Evolutionary conservation across 2,113 vertebrate species (phyloP), one percentile per base, ranked within the genome.

Genomic region (Corythornis madagascariensis): DNA sequence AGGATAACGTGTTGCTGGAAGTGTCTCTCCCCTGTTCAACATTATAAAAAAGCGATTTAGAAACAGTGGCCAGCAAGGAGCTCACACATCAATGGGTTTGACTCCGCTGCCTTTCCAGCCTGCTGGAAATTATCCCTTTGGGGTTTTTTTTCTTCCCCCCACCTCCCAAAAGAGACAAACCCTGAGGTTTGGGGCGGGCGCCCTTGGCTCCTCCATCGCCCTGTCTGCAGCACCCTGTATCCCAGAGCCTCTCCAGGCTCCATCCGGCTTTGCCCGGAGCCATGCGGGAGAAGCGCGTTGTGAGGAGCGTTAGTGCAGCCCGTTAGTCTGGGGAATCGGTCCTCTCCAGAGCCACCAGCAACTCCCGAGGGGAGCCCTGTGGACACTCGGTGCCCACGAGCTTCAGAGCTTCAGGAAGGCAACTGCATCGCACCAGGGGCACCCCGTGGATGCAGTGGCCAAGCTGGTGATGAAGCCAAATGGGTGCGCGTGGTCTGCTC

Each of bases 11-110:
- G 98, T 98, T 98, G 97, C 98, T 98, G 98, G 98, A 98, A 97
- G 98, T 98, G 98, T 98, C 98, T 99, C 98, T 99, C 99, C 98
- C 99, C 99, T 99, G 98, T 98, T 98, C 98, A 92, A 98, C 97
- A 98, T 98, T 96, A 97, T 98, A 98, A 98, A 98, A 98, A 98
- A 98, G 97, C 95, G 95, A 97, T 99, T 98, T 98, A 98, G 98
- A 97, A 97, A 81, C 90, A 87, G 89, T 94, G 89, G 66, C 96
- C 93, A 96, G 96, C 92, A 95, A 95, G 96, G 93, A 95, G 91
- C 77, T 91, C 94, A 87, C 85, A 82, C 26, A 11, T 79, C 89
- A 86, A 10, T 5, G 56, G 76, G 38, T 59, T 92, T 26, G 5
- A 48, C 83, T 82, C 83, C 6, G 19, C 90, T 83, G 96, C 92